These are phyloP conservation scores for Anabacerthia variegaticeps DNA, from an alignment of 2,797 vertebrate species.

Conservation along the genomic window DNA sequence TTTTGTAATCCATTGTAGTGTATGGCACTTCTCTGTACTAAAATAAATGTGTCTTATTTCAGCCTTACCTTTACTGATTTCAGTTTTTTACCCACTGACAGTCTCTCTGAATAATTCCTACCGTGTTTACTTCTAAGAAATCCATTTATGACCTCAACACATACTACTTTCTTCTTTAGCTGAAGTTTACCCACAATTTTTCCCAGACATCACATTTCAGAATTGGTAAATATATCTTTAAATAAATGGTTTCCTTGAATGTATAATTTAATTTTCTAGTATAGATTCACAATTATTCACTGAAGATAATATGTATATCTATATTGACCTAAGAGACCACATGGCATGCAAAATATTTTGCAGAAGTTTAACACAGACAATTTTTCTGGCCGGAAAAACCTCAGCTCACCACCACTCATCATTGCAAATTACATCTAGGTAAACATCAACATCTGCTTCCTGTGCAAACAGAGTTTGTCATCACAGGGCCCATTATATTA, in stretches of 20 bases:
- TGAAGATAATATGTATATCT: neutral
- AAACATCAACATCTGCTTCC: slow-evolving; percentile 66
- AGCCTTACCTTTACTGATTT: neutral
- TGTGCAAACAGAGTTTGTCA: slow-evolving; percentile 31
- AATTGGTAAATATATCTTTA: neutral
- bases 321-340: neutral
- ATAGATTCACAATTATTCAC: neutral
- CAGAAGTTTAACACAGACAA: neutral
- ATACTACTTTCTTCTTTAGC: neutral
- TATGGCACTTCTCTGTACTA: neutral
- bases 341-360: neutral
- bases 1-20: neutral
- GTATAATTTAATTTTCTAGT: neutral
- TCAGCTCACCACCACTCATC: slow-evolving; percentile 9
- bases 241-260: neutral
- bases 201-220: neutral
- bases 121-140: neutral
- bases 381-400: neutral
- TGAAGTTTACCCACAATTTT: neutral
- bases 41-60: neutral
- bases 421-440: slow-evolving; percentile 40
- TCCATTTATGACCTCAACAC: neutral
- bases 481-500: slow-evolving; percentile 22
- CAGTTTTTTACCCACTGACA: neutral
- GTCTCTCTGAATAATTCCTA: neutral